Conservation (phyloP, 1,140 invertebrate species). For the Dendrolimus kikuchii region DNA sequence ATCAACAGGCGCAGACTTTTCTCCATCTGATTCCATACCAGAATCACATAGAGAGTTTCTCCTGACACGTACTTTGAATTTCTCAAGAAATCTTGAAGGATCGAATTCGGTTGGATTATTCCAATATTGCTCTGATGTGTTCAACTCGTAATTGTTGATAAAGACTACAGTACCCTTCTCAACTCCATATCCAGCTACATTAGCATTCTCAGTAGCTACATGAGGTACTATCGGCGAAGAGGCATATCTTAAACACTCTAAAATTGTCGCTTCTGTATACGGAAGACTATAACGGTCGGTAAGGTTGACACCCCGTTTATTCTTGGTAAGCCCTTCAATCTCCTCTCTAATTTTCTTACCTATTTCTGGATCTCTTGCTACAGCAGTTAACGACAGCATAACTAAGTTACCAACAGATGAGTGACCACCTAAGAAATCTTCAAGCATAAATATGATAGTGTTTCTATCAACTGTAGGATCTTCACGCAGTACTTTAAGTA, state of each 20-base stretch:
- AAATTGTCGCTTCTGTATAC: constrained; percentile 87
- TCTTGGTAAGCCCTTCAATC: constrained; percentile 76
- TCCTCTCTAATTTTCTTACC: constrained; percentile 79
- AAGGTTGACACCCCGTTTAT: constrained; percentile 73
- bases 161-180: constrained; percentile 88
- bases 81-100: constrained; percentile 81
- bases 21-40: constrained; percentile 68
- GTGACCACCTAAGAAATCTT: constrained; percentile 91
- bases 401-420: constrained; percentile 89
- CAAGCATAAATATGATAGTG: constrained; percentile 84
- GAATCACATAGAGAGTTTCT: constrained; percentile 67
- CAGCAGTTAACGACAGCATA: constrained; percentile 80
- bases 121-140: constrained; percentile 84
- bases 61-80: constrained; percentile 56
- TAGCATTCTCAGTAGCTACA: constrained; percentile 84
- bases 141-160: constrained; percentile 90
- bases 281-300: constrained; percentile 80
- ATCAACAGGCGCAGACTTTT: constrained; percentile 23
- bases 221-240: constrained; percentile 94
- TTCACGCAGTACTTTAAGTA: constrained; percentile 78
- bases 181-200: constrained; percentile 82
- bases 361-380: constrained; percentile 78
- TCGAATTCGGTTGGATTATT: constrained; percentile 79
- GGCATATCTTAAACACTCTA: constrained; percentile 84
- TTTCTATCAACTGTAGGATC: constrained; percentile 77